These are phyloP conservation scores for Cotesia congregata DNA, from an alignment of 2,888 invertebrate species.

Conservation along the genomic window DNA sequence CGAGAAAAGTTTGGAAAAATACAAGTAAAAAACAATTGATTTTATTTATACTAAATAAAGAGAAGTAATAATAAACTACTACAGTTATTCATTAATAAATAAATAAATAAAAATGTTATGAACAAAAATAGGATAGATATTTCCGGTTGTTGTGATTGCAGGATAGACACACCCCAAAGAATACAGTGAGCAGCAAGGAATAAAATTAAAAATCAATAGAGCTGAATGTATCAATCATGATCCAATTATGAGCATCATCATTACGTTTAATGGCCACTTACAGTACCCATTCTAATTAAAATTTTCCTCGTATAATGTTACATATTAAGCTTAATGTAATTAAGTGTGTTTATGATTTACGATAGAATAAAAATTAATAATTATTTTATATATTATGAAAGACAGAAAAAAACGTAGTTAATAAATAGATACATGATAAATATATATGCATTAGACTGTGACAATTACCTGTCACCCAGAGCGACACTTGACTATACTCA, in stretches of 20 bases:
- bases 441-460: background rate
- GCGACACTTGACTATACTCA: constrained; percentile 13
- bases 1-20: background rate
- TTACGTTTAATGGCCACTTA: background rate
- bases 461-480: constrained; percentile 19
- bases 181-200: background rate
- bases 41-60: no score
- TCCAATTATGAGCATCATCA: background rate
- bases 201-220: background rate
- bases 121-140: background rate
- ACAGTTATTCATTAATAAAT: background rate
- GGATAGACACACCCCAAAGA: background rate
- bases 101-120: background rate
- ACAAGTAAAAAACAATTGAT: background rate
- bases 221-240: background rate
- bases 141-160: background rate
- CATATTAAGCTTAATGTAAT: background rate
- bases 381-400: no score
- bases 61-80: no score
- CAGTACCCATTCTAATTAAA: background rate
- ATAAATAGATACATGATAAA: background rate
- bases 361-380: no score
- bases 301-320: background rate
- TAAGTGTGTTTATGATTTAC: no score
- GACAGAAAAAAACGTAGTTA: background rate